Conservation (phyloP, 2,113 vertebrate genomes). For the Hyperopisus bebe region DNA sequence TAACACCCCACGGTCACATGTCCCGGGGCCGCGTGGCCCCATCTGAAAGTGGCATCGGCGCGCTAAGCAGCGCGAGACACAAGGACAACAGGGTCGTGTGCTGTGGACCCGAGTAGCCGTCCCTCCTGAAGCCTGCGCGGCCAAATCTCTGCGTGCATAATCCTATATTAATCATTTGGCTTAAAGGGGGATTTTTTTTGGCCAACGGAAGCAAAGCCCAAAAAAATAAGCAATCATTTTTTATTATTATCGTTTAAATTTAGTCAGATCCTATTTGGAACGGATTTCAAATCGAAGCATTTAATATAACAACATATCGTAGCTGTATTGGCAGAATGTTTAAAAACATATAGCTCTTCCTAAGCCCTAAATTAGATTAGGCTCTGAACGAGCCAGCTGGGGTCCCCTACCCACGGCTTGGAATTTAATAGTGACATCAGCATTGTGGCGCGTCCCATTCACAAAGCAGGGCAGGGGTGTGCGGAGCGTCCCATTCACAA, state of each 20-base stretch:
- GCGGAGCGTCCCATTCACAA: neutral
- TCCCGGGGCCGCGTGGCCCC: neutral
- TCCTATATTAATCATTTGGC: constrained; percentile 2
- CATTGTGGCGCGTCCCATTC: neutral
- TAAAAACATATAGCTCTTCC: neutral
- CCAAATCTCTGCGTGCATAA: neutral
- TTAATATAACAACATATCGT: neutral
- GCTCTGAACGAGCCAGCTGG: neutral
- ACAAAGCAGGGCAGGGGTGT: neutral
- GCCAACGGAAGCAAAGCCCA: neutral
- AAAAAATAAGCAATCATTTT: neutral
- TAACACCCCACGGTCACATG: neutral
- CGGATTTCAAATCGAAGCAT: neutral
- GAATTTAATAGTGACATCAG: neutral
- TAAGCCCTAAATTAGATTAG: neutral
- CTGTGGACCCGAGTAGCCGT: neutral
- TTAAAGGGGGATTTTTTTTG: neutral
- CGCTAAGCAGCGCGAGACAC: neutral
- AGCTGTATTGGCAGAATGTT: neutral
- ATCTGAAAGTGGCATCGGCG: neutral
- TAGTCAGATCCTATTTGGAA: neutral
- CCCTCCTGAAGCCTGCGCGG: neutral
- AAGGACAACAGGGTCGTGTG: neutral
- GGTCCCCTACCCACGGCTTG: neutral
- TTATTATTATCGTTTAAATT: neutral